Percentiles rank a stretch among this genome's conserved stretches.
Evolutionary conservation across 30 jellyfish, hydroid and myxozoan species (phyloP).

Genomic region (Catostylus mosaicus): DNA sequence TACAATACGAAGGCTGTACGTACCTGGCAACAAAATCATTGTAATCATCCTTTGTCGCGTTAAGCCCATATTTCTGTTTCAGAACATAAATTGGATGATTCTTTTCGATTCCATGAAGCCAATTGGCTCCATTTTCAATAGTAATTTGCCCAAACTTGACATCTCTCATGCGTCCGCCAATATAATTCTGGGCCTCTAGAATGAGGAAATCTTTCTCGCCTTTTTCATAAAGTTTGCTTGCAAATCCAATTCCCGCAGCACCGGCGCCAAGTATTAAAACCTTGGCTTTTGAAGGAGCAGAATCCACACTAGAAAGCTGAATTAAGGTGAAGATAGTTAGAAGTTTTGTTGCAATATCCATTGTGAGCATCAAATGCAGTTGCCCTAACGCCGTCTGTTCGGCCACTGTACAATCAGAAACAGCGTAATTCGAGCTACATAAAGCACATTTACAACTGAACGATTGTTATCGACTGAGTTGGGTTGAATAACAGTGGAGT

Average conservation of each 20-base stretch:
- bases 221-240: conserved; percentile 43
- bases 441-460: too few relatives aligned
- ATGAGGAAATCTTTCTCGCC: conserved; percentile 69
- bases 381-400: too few relatives aligned
- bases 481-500: too few relatives aligned
- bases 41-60: conserved; percentile 44
- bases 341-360: too few relatives aligned
- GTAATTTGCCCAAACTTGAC: conserved; percentile 53
- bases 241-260: conserved; percentile 77
- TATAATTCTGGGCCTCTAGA: conserved; percentile 77
- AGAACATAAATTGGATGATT: conserved; percentile 34
- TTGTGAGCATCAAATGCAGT: too few relatives aligned
- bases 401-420: too few relatives aligned
- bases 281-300: conserved; percentile 26
- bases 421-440: too few relatives aligned
- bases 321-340: too few relatives aligned
- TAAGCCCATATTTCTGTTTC: conserved; percentile 35
- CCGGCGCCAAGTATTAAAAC: conserved; percentile 76
- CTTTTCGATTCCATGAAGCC: conserved; percentile 79
- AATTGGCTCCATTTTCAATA: conserved; percentile 91
- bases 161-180: conserved; percentile 84
- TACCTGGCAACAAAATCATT: conserved; percentile 64
- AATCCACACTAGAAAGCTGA: background rate
- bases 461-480: too few relatives aligned
- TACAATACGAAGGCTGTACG: background rate